phyloP scores from a whole-genome alignment of 2,888 invertebrate genomes.

The Nomada lathburiana region DNA sequence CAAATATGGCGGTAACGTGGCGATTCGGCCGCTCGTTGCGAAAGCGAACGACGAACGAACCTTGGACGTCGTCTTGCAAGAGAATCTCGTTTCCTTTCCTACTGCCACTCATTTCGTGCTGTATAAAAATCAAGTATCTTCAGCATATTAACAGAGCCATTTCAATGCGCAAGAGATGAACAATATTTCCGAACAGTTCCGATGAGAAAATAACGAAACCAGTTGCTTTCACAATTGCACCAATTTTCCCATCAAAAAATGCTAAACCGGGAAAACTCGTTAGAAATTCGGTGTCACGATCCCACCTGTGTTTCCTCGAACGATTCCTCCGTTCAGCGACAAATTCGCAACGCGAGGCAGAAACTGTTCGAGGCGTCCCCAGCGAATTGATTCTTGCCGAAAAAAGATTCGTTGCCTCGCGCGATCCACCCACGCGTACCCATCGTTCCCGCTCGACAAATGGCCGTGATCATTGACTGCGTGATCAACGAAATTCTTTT shows the following conservation, averaged over 20 bases:
- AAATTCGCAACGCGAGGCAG: background rate
- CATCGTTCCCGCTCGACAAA: background rate
- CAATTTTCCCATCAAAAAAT: too few species aligned
- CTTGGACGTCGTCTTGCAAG: constrained; percentile 2
- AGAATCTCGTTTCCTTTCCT: too few species aligned
- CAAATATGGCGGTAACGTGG: constrained; percentile 13
- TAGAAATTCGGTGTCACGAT: too few species aligned
- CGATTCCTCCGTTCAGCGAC: background rate
- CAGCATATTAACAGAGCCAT: too few species aligned
- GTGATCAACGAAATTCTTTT: constrained; percentile 22
- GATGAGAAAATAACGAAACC: too few species aligned
- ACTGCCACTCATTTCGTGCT: too few species aligned
- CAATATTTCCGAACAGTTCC: too few species aligned
- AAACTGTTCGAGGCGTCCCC: background rate
- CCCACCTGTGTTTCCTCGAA: too few species aligned
- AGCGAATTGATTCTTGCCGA: background rate
- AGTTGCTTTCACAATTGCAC: too few species aligned
- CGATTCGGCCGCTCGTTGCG: background rate
- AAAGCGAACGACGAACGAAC: background rate
- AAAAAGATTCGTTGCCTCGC: background rate
- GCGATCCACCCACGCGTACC: background rate
- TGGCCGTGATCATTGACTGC: constrained; percentile 17
- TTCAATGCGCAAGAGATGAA: too few species aligned
- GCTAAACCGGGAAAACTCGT: too few species aligned
- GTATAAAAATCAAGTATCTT: too few species aligned